These are phyloP conservation scores for Scolanthus callimorphus DNA, from an alignment of 92 coral and sea anemone genomes.

Conservation along the genomic window DNA sequence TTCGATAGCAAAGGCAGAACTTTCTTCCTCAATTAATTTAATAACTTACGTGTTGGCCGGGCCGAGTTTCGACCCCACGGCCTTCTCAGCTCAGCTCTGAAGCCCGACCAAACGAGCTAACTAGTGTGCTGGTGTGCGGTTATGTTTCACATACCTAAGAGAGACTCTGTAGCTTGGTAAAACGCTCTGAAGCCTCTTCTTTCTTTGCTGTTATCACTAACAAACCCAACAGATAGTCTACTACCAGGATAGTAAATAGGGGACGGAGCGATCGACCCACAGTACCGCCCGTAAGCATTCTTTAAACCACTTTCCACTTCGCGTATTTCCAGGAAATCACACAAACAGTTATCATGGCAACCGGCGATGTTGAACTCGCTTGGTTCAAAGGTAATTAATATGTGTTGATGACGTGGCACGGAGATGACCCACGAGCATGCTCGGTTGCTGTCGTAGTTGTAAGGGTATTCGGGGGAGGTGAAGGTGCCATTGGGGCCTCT, in stretches of 20 bases:
- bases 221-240: not conserved
- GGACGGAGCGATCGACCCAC: conserved; percentile 20
- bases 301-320: not conserved
- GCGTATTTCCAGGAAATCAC: conserved; percentile 16
- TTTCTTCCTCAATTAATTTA: too few species aligned
- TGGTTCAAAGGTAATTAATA: conserved; percentile 24
- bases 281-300: conserved; percentile 12
- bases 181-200: conserved; percentile 26
- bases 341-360: conserved; percentile 16
- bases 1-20: too few species aligned
- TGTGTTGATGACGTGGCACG: conserved; percentile 29
- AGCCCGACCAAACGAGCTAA: too few species aligned
- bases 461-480: conserved; percentile 27
- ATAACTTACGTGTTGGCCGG: too few species aligned
- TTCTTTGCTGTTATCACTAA: conserved; percentile 8
- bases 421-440: conserved; percentile 28
- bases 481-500: conserved; percentile 4
- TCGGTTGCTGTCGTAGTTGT: conserved; percentile 23
- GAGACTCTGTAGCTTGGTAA: conserved; percentile 4
- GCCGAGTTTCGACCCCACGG: too few species aligned
- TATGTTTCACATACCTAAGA: conserved; percentile 6
- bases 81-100: too few species aligned
- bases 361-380: conserved; percentile 22
- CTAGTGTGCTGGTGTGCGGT: too few species aligned
- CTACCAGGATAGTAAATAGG: conserved; percentile 10